These are phyloP conservation scores for Apomyelois bistriatella DNA, from an alignment of 2,888 invertebrate genomes.

Conservation along the genomic window DNA sequence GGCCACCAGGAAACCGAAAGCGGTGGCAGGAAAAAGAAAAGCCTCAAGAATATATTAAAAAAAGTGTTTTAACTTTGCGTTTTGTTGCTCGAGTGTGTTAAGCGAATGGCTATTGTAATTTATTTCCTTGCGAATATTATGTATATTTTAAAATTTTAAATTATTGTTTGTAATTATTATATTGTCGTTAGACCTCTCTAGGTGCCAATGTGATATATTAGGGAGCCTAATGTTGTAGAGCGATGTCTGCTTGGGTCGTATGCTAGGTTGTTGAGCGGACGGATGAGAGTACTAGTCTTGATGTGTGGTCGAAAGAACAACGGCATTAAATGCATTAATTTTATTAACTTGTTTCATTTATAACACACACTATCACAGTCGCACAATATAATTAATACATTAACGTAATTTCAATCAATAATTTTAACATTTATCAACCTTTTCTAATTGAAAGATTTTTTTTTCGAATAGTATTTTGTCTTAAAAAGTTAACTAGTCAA, in stretches of 20 bases:
- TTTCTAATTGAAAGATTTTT: too few relatives aligned
- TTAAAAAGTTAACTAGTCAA: too few relatives aligned
- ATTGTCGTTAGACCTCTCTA: slow-evolving; percentile 54
- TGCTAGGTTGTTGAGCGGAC: slow-evolving; percentile 29
- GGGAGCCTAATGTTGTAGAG: slow-evolving; percentile 64
- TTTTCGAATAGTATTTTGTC: too few relatives aligned
- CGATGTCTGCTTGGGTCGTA: slow-evolving; percentile 39
- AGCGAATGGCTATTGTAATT: slow-evolving; percentile 52
- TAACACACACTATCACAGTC: slow-evolving; percentile 7
- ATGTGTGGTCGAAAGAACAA: slow-evolving; percentile 54
- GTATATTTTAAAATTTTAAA: slow-evolving; percentile 22
- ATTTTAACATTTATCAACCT: too few relatives aligned
- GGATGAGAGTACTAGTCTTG: slow-evolving; percentile 47
- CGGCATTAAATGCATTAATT: slow-evolving; percentile 75
- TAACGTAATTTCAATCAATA: too few relatives aligned
- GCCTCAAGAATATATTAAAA: slow-evolving; percentile 87
- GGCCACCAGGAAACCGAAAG: slow-evolving; percentile 51
- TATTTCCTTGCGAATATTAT: slow-evolving; percentile 62
- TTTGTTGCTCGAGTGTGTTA: slow-evolving; percentile 11
- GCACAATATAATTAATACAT: neutral
- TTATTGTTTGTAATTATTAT: slow-evolving; percentile 49
- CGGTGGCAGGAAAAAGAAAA: slow-evolving; percentile 80
- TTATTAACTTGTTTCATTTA: slow-evolving; percentile 52
- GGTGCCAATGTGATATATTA: slow-evolving; percentile 79
- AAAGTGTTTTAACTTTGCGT: slow-evolving; percentile 84